Evolutionary conservation across 2,113 vertebrate species (phyloP).

Genomic region (Raphicerus campestris): DNA sequence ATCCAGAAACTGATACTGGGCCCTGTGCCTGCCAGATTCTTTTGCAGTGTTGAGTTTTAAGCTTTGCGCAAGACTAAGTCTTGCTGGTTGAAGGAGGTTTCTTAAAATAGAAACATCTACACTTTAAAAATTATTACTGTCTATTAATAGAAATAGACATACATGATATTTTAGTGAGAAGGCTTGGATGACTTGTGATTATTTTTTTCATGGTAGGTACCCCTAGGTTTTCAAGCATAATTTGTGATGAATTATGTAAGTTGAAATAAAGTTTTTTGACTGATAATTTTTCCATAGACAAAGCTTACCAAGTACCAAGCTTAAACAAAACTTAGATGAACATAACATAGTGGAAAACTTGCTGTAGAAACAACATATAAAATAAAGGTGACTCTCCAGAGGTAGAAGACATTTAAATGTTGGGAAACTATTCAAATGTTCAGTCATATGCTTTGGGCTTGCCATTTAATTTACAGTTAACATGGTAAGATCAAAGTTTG

Average conservation of each 20-base stretch:
- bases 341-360: neutral
- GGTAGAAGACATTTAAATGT: constrained; percentile 9
- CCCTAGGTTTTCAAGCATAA: neutral
- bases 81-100: neutral
- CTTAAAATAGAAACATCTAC: constrained; percentile 20
- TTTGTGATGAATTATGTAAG: constrained; percentile 16
- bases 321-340: constrained; percentile 22
- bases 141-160: neutral
- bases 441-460: neutral
- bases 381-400: constrained; percentile 10
- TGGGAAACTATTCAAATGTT: neutral
- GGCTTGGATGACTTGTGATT: neutral
- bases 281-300: constrained; percentile 13
- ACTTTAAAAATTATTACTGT: neutral
- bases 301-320: constrained; percentile 10
- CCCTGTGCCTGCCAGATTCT: neutral
- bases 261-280: constrained; percentile 23
- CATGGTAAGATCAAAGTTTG: constrained; percentile 17
- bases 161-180: neutral
- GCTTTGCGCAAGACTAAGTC: neutral
- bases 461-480: constrained; percentile 31
- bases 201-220: neutral
- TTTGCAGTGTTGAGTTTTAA: neutral
- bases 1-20: neutral
- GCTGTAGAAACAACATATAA: neutral